Evolutionary conservation across 2,113 vertebrate species (phyloP).

Genomic region (Pluvianellus socialis): DNA sequence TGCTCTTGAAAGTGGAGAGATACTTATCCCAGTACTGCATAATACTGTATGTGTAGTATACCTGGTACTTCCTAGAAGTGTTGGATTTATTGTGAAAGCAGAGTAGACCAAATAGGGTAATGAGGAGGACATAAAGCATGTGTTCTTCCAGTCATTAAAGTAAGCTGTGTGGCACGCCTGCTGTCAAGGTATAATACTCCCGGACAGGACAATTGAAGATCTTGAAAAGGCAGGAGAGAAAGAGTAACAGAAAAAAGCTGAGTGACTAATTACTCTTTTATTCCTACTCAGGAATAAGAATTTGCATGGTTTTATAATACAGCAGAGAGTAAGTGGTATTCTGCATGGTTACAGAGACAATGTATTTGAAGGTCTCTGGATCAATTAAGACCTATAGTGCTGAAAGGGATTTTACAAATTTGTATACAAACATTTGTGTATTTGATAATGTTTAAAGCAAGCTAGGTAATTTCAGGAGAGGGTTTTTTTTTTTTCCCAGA

Average conservation of each 20-base stretch:
- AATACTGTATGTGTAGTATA: not conserved
- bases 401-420: not conserved
- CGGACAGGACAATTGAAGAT: not conserved
- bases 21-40: not conserved
- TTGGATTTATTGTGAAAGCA: not conserved
- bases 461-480: not conserved
- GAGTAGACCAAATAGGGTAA: not conserved
- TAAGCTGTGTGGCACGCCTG: not conserved
- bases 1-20: not conserved
- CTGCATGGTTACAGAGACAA: not conserved
- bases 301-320: not conserved
- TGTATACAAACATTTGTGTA: not conserved
- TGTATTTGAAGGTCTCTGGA: not conserved
- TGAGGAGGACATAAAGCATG: not conserved
- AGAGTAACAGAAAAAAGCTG: not conserved
- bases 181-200: not conserved
- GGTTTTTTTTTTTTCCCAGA: not conserved
- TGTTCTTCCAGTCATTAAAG: not conserved
- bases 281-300: not conserved
- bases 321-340: not conserved
- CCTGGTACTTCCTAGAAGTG: not conserved
- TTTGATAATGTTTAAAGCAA: not conserved
- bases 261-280: not conserved
- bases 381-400: not conserved
- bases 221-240: not conserved